Conservation (phyloP, 1,140 invertebrate genomes). For the Medauroidea extradentata region DNA sequence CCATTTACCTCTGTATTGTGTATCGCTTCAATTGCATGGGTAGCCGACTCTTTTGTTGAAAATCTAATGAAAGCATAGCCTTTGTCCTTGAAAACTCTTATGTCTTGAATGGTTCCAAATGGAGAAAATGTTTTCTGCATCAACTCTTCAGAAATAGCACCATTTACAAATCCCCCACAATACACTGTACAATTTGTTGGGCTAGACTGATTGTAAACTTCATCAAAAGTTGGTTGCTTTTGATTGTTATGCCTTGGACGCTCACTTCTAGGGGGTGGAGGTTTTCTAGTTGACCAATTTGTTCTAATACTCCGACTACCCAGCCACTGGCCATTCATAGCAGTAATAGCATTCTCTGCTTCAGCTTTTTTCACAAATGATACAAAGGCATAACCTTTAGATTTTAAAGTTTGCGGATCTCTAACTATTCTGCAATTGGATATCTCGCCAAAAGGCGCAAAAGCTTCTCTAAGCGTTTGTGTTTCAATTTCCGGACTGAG, state of each 20-base stretch:
- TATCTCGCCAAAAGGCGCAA: slow-evolving; percentile 97
- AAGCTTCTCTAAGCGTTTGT: slow-evolving; percentile 93
- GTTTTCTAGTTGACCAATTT: slow-evolving; percentile 98
- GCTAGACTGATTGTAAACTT: slow-evolving; percentile 94
- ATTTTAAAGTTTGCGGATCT: slow-evolving; percentile 97
- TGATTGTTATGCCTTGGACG: slow-evolving; percentile 31
- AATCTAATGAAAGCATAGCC: slow-evolving; percentile 99
- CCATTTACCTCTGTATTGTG: slow-evolving; percentile 97
- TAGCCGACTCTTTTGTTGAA: slow-evolving; percentile 93
- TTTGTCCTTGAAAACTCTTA: slow-evolving; percentile 98
- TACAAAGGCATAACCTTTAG: slow-evolving; percentile 99
- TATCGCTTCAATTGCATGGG: slow-evolving; percentile 93
- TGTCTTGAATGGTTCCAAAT: slow-evolving; percentile 94
- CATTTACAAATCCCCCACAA: slow-evolving; percentile 92
- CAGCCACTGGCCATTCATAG: slow-evolving; percentile 99
- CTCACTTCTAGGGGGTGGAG: slow-evolving; percentile 66
- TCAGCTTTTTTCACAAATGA: slow-evolving; percentile 99
- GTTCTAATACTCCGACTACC: slow-evolving; percentile 97
- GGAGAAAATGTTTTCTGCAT: slow-evolving; percentile 93
- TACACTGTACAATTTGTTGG: slow-evolving; percentile 99
- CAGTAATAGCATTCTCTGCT: slow-evolving; percentile 93
- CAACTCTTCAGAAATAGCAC: slow-evolving; percentile 83
- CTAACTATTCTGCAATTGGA: slow-evolving; percentile 98
- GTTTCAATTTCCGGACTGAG: slow-evolving; percentile 98
- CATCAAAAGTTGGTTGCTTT: slow-evolving; percentile 62